phyloP scores from a whole-genome alignment of 1,140 invertebrate species.

The Cherax quadricarinatus region DNA sequence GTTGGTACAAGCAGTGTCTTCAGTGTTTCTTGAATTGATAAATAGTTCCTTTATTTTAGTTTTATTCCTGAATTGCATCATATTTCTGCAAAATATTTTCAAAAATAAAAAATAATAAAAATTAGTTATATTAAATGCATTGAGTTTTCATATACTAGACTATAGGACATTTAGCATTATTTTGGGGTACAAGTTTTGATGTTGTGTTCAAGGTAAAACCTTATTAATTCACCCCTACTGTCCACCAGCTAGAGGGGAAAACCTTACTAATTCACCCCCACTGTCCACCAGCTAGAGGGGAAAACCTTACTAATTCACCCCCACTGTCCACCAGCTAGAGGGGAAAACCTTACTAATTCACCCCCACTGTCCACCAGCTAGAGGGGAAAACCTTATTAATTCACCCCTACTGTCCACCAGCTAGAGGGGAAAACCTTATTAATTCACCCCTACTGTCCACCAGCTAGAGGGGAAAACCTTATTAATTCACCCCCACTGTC shows the following conservation, averaged over 20 bases:
- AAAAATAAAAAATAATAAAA: too few relatives aligned
- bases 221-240: not conserved
- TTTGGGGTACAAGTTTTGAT: too few relatives aligned
- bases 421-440: slow-evolving; percentile 76
- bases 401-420: slow-evolving; percentile 76
- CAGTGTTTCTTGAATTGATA: too few relatives aligned
- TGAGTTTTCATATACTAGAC: too few relatives aligned
- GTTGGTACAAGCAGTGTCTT: too few relatives aligned
- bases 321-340: slow-evolving; percentile 79
- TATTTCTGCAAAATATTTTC: too few relatives aligned
- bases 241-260: slow-evolving; percentile 79
- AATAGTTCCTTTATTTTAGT: too few relatives aligned
- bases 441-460: not conserved
- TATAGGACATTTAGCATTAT: too few relatives aligned
- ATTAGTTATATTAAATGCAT: too few relatives aligned
- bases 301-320: not conserved
- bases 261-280: not conserved
- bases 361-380: slow-evolving; percentile 79
- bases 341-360: not conserved
- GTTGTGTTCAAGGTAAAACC: too few relatives aligned
- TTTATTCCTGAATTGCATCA: too few relatives aligned
- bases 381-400: not conserved
- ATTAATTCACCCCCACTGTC: not conserved
- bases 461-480: slow-evolving; percentile 79
- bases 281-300: slow-evolving; percentile 79